Evolutionary conservation across 1,140 invertebrate genomes (phyloP), one percentile per base, ranked within the genome.

Genomic region (Nymphalis io): DNA sequence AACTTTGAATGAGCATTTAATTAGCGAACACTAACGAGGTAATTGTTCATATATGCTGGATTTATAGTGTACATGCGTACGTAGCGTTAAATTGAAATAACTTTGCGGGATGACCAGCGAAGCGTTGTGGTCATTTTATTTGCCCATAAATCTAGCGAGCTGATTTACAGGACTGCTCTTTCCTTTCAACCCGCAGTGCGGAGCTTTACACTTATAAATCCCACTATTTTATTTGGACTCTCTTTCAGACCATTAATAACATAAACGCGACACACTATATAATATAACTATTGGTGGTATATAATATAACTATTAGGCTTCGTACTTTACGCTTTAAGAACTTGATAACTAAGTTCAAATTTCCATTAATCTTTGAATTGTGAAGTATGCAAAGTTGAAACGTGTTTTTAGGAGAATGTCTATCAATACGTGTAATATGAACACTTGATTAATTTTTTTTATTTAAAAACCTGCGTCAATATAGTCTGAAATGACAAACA

Each of bases 51-150:
- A 33, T 33, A 23, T 55, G 51, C 51, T 15, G 51, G 51, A 55
- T 55, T 71, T 68, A 73, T 79, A 65, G 64, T 70, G 70, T 70
- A 77, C 53, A 70, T 75, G 75, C 73, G 73, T 74, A 79, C 73
- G 66, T 78, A 77, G 79, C 78, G 76, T 82, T 83, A 88, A 87
- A 84, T 85, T 87, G 80, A 87, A 84, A 85, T 81, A 80, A 85
- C 78, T 84, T 51, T 55, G 72, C 69, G 70, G 71, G 70, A 76
- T 74, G 72, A 78, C 46, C 72, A 59, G 60, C 51, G 51, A 55
- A 55, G 51, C 51, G 51, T 66, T 85, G 81, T 62, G 86, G 84
- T 78, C 73, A 75, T 75, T 85, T 88, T 85, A 55, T 55, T 82
- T 79, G 80, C 74, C 70, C 76, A 87, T 88, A 85, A 85, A 88